These are phyloP conservation scores for Rana temporaria DNA, from an alignment of 2,113 vertebrate genomes.

Conservation along the genomic window DNA sequence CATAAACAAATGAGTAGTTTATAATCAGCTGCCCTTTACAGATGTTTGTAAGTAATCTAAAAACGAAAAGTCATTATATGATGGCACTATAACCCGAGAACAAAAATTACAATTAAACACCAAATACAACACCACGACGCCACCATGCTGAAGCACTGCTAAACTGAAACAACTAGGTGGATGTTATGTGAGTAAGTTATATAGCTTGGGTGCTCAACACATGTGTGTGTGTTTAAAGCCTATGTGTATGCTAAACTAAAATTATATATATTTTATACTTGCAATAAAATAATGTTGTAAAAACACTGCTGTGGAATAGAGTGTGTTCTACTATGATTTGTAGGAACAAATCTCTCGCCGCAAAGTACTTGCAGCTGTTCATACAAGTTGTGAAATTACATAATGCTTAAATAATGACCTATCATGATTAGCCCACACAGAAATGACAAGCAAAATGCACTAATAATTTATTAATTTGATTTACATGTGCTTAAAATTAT, in stretches of 20 bases:
- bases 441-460: slow-evolving; percentile 74
- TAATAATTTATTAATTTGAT: slow-evolving; percentile 76
- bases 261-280: slow-evolving; percentile 40
- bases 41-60: too few relatives aligned
- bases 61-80: too few relatives aligned
- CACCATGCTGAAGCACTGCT: too few relatives aligned
- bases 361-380: slow-evolving; percentile 76
- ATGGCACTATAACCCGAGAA: too few relatives aligned
- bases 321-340: slow-evolving; percentile 39
- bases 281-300: slow-evolving; percentile 47
- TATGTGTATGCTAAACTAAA: slow-evolving; percentile 46
- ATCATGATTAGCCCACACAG: slow-evolving; percentile 74
- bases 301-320: slow-evolving; percentile 52
- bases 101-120: too few relatives aligned
- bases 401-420: slow-evolving; percentile 77
- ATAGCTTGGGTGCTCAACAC: neutral
- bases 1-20: too few relatives aligned
- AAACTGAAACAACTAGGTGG: neutral
- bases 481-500: slow-evolving; percentile 75
- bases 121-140: too few relatives aligned
- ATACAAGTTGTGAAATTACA: slow-evolving; percentile 74
- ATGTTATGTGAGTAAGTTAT: neutral
- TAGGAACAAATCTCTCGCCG: slow-evolving; percentile 57
- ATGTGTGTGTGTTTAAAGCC: slow-evolving; percentile 35
- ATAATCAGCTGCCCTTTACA: too few relatives aligned